Percentiles rank a stretch among this genome's conserved stretches.
phyloP scores from a whole-genome alignment of 2,113 vertebrate species.

The Hirundichthys speculiger region DNA sequence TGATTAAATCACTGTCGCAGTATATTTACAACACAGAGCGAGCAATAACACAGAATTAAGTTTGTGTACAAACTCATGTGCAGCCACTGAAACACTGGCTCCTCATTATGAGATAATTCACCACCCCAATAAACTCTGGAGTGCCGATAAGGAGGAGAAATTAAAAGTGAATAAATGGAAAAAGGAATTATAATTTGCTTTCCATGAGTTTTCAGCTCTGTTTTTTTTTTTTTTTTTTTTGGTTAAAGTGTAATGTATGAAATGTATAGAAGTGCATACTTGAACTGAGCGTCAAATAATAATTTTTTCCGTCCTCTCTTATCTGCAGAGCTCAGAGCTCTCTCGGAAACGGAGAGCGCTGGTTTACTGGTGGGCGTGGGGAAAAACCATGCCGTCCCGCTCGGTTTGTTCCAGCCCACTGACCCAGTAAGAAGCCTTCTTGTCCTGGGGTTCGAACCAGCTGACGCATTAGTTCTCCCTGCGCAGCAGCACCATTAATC shows the following conservation, averaged over 20 bases:
- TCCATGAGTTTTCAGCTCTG: not conserved
- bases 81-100: slow-evolving; percentile 19
- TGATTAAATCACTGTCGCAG: slow-evolving; percentile 49
- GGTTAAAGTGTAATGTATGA: not conserved
- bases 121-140: slow-evolving; percentile 29
- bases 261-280: slow-evolving; percentile 5
- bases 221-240: not conserved
- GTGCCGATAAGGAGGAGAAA: slow-evolving; percentile 8
- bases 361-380: slow-evolving; percentile 59
- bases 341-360: slow-evolving; percentile 52
- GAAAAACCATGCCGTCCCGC: slow-evolving; percentile 52
- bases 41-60: slow-evolving; percentile 44
- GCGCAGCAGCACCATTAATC: slow-evolving; percentile 15
- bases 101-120: slow-evolving; percentile 56
- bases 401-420: slow-evolving; percentile 62
- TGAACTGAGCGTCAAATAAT: slow-evolving; percentile 28
- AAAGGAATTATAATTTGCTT: slow-evolving; percentile 7
- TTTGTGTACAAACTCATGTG: slow-evolving; percentile 48
- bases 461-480: slow-evolving; percentile 36
- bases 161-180: slow-evolving; percentile 5
- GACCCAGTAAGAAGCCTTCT: slow-evolving; percentile 51
- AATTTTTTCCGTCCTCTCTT: slow-evolving; percentile 62
- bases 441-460: slow-evolving; percentile 23
- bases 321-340: slow-evolving; percentile 63
- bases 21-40: slow-evolving; percentile 44